Evolutionary conservation across 2,113 vertebrate genomes (phyloP).

Genomic region (Cyprinus carpio): DNA sequence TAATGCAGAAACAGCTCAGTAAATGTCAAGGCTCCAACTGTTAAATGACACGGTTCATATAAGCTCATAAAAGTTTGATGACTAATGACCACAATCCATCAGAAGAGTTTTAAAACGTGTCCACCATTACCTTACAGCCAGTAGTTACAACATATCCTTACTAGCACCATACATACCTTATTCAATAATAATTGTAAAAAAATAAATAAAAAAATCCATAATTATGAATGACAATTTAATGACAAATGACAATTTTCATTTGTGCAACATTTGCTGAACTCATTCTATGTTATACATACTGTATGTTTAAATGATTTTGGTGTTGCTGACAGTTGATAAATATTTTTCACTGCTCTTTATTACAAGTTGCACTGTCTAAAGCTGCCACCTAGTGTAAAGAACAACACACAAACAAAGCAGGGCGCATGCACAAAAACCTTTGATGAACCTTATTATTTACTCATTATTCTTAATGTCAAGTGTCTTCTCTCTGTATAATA

Average conservation of each 20-base stretch:
- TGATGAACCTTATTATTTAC: background rate
- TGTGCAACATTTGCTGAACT: background rate
- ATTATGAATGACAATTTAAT: background rate
- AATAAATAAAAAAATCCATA: background rate
- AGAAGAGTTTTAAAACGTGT: background rate
- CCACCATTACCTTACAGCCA: background rate
- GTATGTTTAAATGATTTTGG: background rate
- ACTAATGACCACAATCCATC: background rate
- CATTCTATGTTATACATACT: background rate
- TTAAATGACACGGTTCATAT: background rate
- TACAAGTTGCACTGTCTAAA: conserved; percentile 62
- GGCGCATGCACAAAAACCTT: background rate
- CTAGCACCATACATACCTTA: background rate
- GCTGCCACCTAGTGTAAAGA: conserved; percentile 78
- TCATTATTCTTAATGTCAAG: background rate
- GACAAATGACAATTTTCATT: background rate
- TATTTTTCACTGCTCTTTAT: background rate
- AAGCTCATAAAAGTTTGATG: background rate
- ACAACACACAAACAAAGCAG: conserved; percentile 52
- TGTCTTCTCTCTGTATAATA: background rate
- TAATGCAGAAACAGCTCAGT: background rate
- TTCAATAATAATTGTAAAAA: background rate
- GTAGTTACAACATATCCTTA: background rate
- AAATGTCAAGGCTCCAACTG: background rate
- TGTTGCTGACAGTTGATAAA: background rate